Conservation (phyloP, 37 sponge, comb jelly and placozoan species). For the Aplysina aerophoba region DNA sequence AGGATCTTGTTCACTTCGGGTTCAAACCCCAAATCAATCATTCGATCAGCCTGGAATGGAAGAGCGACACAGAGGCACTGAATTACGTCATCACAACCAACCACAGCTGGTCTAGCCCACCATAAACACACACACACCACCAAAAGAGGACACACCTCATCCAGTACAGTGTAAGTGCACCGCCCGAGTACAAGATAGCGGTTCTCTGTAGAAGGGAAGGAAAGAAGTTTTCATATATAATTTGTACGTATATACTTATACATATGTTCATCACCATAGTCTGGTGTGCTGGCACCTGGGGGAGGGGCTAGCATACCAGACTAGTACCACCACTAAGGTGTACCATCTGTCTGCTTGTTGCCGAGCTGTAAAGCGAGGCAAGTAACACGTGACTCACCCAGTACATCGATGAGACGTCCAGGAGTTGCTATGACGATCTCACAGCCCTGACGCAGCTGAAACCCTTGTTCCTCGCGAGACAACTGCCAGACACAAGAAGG, state of each 20-base stretch:
- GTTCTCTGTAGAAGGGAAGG: conserved; percentile 52
- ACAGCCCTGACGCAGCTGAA: conserved; percentile 90
- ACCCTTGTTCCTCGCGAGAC: conserved; percentile 96
- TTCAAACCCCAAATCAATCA: conserved; percentile 99
- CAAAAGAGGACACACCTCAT: conserved; percentile 73
- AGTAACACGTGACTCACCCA: conserved; percentile 50
- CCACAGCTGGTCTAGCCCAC: background rate
- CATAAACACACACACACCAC: background rate
- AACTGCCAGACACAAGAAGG: conserved; percentile 13
- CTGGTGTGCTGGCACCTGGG: too few relatives aligned
- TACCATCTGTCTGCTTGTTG: background rate
- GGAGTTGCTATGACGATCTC: conserved; percentile 99
- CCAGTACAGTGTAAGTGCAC: conserved; percentile 97
- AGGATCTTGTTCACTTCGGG: conserved; percentile 98
- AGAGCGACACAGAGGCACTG: background rate
- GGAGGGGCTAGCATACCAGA: too few relatives aligned
- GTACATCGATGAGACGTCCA: conserved; percentile 96
- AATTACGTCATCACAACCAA: background rate
- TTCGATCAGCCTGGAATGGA: conserved; percentile 83
- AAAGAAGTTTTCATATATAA: background rate
- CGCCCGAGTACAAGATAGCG: conserved; percentile 91
- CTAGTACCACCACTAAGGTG: too few relatives aligned
- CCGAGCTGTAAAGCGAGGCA: conserved; percentile 13
- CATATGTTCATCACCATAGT: background rate
- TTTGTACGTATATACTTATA: background rate